A percentile compares a stretch with the other conserved stretches of the same genome.
phyloP scores from a whole-genome alignment of 2,888 invertebrate genomes.

The Hemaris fuciformis region DNA sequence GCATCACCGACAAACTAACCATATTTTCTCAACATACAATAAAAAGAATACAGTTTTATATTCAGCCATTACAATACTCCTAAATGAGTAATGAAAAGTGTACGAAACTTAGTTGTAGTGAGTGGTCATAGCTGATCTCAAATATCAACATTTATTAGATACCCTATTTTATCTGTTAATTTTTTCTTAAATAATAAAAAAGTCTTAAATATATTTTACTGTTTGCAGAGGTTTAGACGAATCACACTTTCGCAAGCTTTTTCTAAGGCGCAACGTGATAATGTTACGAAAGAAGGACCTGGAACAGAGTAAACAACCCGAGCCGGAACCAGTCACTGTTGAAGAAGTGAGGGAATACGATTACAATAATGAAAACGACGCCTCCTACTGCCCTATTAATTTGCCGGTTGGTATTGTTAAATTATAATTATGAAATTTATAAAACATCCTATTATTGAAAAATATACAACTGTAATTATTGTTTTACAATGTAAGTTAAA shows the following conservation, averaged over 20 bases:
- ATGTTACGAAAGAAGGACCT: slow-evolving; percentile 52
- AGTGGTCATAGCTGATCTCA: too few relatives aligned
- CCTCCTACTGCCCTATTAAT: slow-evolving; percentile 68
- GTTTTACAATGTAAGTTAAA: too few relatives aligned
- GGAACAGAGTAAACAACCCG: slow-evolving; percentile 33
- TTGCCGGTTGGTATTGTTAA: slow-evolving; percentile 48
- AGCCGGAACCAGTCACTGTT: slow-evolving; percentile 49
- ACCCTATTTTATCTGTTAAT: neutral
- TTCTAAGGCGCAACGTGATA: slow-evolving; percentile 59
- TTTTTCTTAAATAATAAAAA: too few relatives aligned
- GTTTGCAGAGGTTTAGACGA: slow-evolving; percentile 68
- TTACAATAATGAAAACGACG: slow-evolving; percentile 76
- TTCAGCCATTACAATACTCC: too few relatives aligned
- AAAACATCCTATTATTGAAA: neutral
- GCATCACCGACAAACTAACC: too few relatives aligned
- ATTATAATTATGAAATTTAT: too few relatives aligned
- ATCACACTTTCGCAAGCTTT: slow-evolving; percentile 69
- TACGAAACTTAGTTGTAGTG: too few relatives aligned
- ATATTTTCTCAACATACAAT: too few relatives aligned
- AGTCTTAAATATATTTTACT: too few relatives aligned
- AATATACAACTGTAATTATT: neutral
- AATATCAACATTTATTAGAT: slow-evolving; percentile 1
- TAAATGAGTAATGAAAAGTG: too few relatives aligned
- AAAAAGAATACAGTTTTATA: too few relatives aligned
- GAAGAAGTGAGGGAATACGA: slow-evolving; percentile 67